Conservation (phyloP, 1,140 invertebrate genomes). For the Pseudomyrmex pallidus region DNA sequence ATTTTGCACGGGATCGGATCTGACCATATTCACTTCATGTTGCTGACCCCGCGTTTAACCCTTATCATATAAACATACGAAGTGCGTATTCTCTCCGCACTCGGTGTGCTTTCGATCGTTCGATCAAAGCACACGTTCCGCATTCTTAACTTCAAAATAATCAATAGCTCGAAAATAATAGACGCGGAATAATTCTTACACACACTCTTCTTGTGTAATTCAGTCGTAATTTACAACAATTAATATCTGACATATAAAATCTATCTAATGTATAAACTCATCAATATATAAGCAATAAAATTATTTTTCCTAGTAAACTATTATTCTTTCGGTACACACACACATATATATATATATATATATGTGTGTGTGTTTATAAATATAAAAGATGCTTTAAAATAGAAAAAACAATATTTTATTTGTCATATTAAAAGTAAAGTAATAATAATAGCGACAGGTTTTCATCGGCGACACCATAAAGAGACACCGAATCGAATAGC, state of each 20-base stretch:
- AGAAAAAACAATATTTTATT: constrained; percentile 18
- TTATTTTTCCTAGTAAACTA: not conserved
- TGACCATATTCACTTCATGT: too few species aligned
- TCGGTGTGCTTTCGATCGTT: not conserved
- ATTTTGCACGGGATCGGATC: not conserved
- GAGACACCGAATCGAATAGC: constrained; percentile 2
- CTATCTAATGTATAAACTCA: not conserved
- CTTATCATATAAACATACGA: constrained; percentile 9
- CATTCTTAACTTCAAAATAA: constrained; percentile 33
- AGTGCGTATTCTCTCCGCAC: constrained; percentile 10
- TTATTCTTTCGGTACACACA: too few species aligned
- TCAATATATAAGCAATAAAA: not conserved
- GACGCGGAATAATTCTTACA: constrained; percentile 13
- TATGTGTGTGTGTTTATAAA: too few species aligned
- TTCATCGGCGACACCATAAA: constrained; percentile 30
- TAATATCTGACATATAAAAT: constrained; percentile 15
- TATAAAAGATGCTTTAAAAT: too few species aligned
- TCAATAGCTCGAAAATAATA: constrained; percentile 45
- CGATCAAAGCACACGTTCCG: constrained; percentile 27
- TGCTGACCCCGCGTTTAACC: constrained; percentile 14
- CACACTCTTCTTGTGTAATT: constrained; percentile 20
- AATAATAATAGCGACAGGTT: constrained; percentile 3
- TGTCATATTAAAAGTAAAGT: constrained; percentile 18
- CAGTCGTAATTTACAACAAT: constrained; percentile 27
- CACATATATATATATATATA: too few species aligned